Conservation (phyloP, 2,113 vertebrate species). For the Desmodus rotundus region DNA sequence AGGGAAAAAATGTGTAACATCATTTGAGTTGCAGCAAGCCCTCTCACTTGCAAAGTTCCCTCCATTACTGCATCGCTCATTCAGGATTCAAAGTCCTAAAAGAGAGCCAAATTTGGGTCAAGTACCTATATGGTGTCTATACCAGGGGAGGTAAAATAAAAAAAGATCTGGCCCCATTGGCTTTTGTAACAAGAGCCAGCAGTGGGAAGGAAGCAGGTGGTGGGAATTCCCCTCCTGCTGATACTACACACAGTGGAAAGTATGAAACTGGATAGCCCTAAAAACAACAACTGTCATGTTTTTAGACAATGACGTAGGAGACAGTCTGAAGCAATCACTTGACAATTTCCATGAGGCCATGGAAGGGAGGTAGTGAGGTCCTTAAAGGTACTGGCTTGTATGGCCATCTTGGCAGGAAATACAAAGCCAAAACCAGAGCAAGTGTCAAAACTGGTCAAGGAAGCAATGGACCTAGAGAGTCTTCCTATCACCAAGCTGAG, state of each 20-base stretch:
- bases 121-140: background rate
- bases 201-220: background rate
- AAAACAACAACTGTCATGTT: conserved; percentile 45
- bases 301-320: conserved; percentile 7
- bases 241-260: conserved; percentile 27
- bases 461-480: background rate
- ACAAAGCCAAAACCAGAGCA: background rate
- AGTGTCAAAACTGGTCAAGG: background rate
- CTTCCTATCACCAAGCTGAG: background rate
- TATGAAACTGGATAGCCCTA: conserved; percentile 30
- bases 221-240: conserved; percentile 13
- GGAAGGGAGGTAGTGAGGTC: background rate
- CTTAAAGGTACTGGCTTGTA: background rate
- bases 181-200: conserved; percentile 36
- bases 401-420: background rate
- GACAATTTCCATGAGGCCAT: background rate
- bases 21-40: background rate
- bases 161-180: background rate
- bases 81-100: conserved; percentile 17
- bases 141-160: background rate
- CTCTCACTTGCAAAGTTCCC: background rate
- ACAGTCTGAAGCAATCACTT: background rate
- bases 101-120: background rate
- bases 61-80: background rate
- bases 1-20: background rate